Evolutionary conservation across 2,797 vertebrate species (phyloP).

Genomic region (Myotis daubentonii): DNA sequence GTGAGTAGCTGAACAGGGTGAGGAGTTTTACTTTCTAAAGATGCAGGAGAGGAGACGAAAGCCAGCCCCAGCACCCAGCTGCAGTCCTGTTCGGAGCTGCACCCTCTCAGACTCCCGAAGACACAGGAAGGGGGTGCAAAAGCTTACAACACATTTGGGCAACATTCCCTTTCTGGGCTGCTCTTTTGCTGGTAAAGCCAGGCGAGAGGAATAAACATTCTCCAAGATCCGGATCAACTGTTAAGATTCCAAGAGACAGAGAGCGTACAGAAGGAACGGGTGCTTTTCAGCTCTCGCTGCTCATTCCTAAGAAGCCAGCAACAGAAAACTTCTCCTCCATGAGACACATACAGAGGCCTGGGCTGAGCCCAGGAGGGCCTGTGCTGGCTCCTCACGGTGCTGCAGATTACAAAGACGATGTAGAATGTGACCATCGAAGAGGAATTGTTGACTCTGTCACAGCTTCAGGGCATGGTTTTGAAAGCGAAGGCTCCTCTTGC

Average conservation of each 20-base stretch:
- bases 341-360: rapidly evolving
- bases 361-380: background rate
- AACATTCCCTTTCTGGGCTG: rapidly evolving
- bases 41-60: background rate
- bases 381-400: background rate
- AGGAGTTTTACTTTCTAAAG: background rate
- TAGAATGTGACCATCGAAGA: background rate
- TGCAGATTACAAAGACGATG: background rate
- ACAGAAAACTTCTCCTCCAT: background rate
- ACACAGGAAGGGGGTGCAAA: background rate
- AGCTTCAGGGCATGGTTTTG: no score
- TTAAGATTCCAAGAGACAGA: background rate
- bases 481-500: background rate
- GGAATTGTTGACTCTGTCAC: background rate
- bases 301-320: background rate
- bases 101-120: background rate
- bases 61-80: background rate
- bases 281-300: rapidly evolving
- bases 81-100: background rate
- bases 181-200: background rate
- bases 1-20: background rate
- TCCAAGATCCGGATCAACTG: background rate
- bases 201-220: background rate
- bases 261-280: background rate
- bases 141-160: background rate